Evolutionary conservation across 2,113 vertebrate species (phyloP).

Genomic region (Channa maculata): DNA sequence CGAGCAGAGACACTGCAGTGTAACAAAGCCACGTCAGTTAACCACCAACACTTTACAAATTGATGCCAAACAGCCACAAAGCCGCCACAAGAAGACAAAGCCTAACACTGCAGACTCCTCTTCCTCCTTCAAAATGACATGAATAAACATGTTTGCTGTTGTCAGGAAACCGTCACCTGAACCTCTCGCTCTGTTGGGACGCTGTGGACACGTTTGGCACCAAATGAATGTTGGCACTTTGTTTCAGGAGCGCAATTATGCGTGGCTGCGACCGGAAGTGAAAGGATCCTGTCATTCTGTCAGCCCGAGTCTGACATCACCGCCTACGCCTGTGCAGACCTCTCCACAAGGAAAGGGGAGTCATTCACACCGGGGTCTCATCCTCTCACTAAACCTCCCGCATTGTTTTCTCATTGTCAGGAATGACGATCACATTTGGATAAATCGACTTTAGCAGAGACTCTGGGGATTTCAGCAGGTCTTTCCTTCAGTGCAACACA

Average conservation of each 20-base stretch:
- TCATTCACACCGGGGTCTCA: neutral
- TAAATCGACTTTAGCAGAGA: neutral
- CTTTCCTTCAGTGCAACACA: neutral
- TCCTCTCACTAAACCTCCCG: neutral
- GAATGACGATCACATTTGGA: slow-evolving; percentile 5
- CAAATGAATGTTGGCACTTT: slow-evolving; percentile 17
- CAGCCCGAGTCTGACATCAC: slow-evolving; percentile 28
- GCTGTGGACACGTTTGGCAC: neutral
- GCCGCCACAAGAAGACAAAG: neutral
- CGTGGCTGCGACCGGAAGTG: slow-evolving; percentile 6
- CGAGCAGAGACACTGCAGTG: too few relatives aligned
- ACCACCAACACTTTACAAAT: too few relatives aligned
- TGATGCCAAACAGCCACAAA: too few relatives aligned
- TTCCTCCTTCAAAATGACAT: neutral
- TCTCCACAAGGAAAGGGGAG: slow-evolving; percentile 13
- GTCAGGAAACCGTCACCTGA: slow-evolving; percentile 17
- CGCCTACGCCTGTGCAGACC: slow-evolving; percentile 15
- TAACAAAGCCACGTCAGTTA: too few relatives aligned
- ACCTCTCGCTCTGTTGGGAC: neutral
- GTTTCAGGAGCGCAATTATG: slow-evolving; percentile 41
- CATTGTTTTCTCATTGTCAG: slow-evolving; percentile 10
- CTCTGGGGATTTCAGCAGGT: neutral
- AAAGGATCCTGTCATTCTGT: slow-evolving; percentile 53
- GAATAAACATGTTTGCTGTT: slow-evolving; percentile 13
- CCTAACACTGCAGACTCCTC: neutral